Base-by-base conservation (phyloP, 2,888 invertebrate genomes). In the Trichogramma evanescens region DNA sequence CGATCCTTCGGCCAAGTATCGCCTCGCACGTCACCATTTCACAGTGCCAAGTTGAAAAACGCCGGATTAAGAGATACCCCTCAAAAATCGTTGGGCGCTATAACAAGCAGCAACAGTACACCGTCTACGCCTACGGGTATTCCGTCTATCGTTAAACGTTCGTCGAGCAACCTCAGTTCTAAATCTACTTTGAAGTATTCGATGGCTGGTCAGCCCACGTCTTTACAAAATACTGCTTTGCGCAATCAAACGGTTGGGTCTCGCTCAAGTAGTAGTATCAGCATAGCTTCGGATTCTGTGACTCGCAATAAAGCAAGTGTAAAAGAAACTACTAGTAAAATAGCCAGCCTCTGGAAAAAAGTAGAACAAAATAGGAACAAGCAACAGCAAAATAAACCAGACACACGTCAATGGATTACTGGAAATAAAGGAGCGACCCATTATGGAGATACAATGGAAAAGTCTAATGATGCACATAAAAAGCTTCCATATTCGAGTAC, bases 331-430 rank as follows among this genome's bases (percentile, higher is more conserved):
- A 86, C 88, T 8, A 91, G 91, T 74, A 89, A 89, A 75, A 89
- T 92, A 57, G 89, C 91, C 0, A 88, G 84, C 69, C 76, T 92
- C 10, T 91, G 91, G 91, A 90, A 88, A 70, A 87, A 84, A 72
- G 89, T 89, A 0, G 89, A 89, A 69, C 86, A 87, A 61, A 84
- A 80, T 46, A 87, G 86, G 66, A 85, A 81, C 60, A 82, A 82
- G 65, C 82, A 81, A 51, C 77, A 80, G 4, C 72, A 72, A 26
- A 79, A 79, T 54, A 84, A 83, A 69, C 81, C 82, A 6, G 86
- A 86, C 61, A 82, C 81, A 51, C 79, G 83, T 64, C 84, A 85
- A 6, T 86, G 85, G 84, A 58, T 69, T 9, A 64, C 64, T 2
- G 8, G 9, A 45, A 45, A 45, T 45, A 45, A 45, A n/a, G 8